Evolutionary conservation across 2,113 vertebrate species (phyloP).

Genomic region (Cinclus mexicanus): DNA sequence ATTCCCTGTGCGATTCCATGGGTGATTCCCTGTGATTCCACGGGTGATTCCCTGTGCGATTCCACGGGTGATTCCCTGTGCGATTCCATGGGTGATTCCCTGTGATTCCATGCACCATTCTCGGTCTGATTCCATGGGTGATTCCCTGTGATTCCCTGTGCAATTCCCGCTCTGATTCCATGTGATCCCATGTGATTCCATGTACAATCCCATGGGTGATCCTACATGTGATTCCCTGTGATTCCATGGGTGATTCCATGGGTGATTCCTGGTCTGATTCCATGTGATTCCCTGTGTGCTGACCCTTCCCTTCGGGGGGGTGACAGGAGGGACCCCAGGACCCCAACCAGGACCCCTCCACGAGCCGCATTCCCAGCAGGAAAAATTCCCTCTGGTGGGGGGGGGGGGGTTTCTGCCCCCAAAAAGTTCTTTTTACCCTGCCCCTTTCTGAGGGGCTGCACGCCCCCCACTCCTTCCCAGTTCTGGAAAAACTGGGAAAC

Average conservation of each 20-base stretch:
- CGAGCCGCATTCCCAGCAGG: neutral
- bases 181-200: neutral
- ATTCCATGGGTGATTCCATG: neutral
- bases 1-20: no score
- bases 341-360: neutral
- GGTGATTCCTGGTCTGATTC: neutral
- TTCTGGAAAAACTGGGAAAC: neutral
- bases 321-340: no score
- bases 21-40: fast-evolving
- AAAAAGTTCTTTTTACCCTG: neutral
- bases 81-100: neutral
- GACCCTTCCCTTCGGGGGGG: neutral
- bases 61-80: neutral
- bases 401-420: neutral
- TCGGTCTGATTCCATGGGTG: fast-evolving
- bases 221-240: neutral
- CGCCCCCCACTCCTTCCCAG: neutral
- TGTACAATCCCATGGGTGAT: neutral
- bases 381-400: neutral
- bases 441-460: fast-evolving
- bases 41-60: neutral
- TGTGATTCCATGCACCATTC: neutral
- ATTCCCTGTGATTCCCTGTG: neutral
- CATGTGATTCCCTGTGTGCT: fast-evolving
- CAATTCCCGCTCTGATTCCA: no score